Conservation (phyloP, 2,888 invertebrate genomes). For the Anoplius nigerrimus region DNA sequence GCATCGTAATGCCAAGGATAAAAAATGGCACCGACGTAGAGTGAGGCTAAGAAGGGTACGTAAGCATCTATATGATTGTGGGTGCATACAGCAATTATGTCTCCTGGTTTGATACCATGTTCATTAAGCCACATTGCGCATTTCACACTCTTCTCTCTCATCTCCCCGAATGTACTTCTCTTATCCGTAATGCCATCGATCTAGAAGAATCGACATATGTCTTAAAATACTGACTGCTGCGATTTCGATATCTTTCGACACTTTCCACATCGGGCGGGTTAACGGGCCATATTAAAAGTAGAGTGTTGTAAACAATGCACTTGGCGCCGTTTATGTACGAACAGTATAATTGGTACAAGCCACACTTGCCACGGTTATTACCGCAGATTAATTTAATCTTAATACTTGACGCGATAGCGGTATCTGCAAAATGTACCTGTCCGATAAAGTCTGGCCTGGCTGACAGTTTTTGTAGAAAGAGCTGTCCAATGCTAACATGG, state of each 20-base stretch:
- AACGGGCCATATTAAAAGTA: too few relatives aligned
- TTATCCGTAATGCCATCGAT: conserved; percentile 50
- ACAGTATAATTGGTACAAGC: too few relatives aligned
- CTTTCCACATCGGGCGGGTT: too few relatives aligned
- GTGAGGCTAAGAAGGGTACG: conserved; percentile 54
- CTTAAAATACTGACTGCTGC: too few relatives aligned
- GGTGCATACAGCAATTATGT: conserved; percentile 55
- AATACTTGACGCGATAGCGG: neutral
- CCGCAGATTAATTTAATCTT: neutral
- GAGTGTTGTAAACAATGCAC: too few relatives aligned
- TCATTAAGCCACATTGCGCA: conserved; percentile 62
- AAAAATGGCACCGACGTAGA: conserved; percentile 55
- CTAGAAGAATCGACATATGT: too few relatives aligned
- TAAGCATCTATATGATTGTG: conserved; percentile 56
- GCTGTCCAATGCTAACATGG: neutral
- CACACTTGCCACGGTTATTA: neutral
- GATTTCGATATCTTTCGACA: too few relatives aligned
- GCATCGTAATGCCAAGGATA: conserved; percentile 59
- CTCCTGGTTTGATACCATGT: conserved; percentile 46
- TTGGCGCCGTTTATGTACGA: too few relatives aligned
- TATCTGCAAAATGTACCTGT: conserved; percentile 11
- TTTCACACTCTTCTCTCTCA: conserved; percentile 54
- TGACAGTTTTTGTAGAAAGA: neutral
- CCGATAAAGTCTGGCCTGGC: conserved; percentile 8
- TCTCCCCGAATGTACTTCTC: conserved; percentile 48